Percentiles rank a stretch among this genome's conserved stretches.
Evolutionary conservation across 2,113 vertebrate genomes (phyloP).

Genomic region (Atractosteus spatula): DNA sequence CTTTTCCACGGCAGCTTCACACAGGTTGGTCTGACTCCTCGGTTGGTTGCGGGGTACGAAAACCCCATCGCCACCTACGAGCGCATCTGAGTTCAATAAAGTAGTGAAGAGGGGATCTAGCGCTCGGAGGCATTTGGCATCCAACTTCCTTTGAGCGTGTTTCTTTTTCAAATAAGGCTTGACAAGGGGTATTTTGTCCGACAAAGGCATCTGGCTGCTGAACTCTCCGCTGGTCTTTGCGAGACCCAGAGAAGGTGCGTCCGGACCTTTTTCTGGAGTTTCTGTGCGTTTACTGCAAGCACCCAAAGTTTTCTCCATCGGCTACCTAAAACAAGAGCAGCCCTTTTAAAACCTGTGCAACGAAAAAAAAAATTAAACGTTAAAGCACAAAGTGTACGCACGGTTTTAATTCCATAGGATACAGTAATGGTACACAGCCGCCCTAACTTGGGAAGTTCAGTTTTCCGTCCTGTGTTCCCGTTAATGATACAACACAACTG

Average conservation of each 20-base stretch:
- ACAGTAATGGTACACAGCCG: neutral
- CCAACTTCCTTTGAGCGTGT: constrained; percentile 78
- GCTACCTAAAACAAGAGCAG: constrained; percentile 6
- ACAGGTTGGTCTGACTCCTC: constrained; percentile 65
- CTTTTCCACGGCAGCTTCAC: constrained; percentile 80
- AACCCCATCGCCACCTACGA: constrained; percentile 75
- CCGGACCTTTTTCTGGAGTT: constrained; percentile 52
- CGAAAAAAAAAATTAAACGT: neutral
- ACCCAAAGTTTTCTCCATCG: constrained; percentile 65
- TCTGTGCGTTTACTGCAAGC: constrained; percentile 66
- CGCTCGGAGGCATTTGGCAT: constrained; percentile 79
- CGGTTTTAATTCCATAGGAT: neutral
- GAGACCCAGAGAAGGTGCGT: constrained; percentile 63
- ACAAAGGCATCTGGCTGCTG: constrained; percentile 66
- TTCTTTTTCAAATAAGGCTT: constrained; percentile 98
- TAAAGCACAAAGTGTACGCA: neutral
- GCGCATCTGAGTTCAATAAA: constrained; percentile 76
- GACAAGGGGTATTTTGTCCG: constrained; percentile 84
- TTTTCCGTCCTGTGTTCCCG: too few species aligned
- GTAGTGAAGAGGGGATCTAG: constrained; percentile 85
- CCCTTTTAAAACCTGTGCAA: constrained; percentile 28
- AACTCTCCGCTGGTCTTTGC: constrained; percentile 66
- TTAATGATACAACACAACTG: too few species aligned
- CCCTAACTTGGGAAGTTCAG: too few species aligned
- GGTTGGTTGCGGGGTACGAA: constrained; percentile 79